Evolutionary conservation across 2,888 invertebrate species (phyloP).

Genomic region (Bombyx huttoni): DNA sequence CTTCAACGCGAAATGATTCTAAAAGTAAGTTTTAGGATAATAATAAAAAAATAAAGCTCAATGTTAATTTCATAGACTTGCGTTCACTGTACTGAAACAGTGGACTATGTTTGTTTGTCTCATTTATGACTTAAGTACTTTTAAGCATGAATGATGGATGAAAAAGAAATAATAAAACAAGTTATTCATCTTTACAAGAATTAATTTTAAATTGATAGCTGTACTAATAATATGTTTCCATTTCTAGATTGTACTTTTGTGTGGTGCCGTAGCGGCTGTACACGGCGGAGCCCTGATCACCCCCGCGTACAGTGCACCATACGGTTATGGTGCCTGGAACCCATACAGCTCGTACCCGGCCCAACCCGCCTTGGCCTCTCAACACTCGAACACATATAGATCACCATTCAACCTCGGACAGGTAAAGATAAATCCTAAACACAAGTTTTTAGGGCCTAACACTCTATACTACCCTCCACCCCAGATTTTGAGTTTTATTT

Average conservation of each 20-base stretch:
- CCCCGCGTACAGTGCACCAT: constrained; percentile 42
- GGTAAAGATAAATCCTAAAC: constrained; percentile 26
- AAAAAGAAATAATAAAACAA: background rate
- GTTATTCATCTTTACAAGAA: background rate
- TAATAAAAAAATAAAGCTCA: too few species aligned
- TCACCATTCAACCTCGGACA: constrained; percentile 78
- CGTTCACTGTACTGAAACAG: too few species aligned
- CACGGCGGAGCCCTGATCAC: constrained; percentile 38
- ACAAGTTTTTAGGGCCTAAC: too few species aligned
- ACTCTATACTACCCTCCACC: too few species aligned
- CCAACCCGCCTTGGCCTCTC: constrained; percentile 66
- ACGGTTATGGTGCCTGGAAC: constrained; percentile 44
- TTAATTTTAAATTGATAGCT: background rate
- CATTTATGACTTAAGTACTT: too few species aligned
- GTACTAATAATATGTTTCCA: background rate
- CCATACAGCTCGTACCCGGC: constrained; percentile 56
- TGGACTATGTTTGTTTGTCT: too few species aligned
- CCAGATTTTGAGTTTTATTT: background rate
- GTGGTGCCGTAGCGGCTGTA: constrained; percentile 30
- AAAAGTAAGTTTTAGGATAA: constrained; percentile 39
- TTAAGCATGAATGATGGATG: too few species aligned
- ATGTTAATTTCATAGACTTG: too few species aligned
- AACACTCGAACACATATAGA: constrained; percentile 74
- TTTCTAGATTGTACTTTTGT: constrained; percentile 35
- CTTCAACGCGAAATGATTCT: constrained; percentile 41